Evolutionary conservation across 2,888 invertebrate species (phyloP), one percentile per base, ranked within the genome.

Genomic region (Epinotia brunnichana): DNA sequence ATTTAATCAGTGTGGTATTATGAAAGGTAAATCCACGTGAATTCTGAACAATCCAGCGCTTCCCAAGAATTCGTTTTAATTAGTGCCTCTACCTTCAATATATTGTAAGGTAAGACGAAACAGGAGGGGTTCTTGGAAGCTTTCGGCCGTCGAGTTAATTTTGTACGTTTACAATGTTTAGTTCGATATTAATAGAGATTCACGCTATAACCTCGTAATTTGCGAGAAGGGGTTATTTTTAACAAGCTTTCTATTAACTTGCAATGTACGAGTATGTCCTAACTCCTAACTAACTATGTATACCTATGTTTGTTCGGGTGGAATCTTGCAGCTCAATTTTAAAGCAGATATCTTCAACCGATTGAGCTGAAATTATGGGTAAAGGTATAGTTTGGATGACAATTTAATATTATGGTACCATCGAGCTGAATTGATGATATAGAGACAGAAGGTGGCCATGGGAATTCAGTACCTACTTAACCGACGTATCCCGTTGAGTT

Each of bases 21-120:
- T 57, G 29, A 13, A 67, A 44, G 60, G n/a, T 59, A 54, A 64
- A 41, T 59, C 59, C 21, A 57, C 57, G 17, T 41, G 29, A 41
- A 59, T 70, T 70, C 35, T 44, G 9, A 44, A 39, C 4, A 48
- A 62, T 35, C 54, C 35, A 51, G n/a, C 39, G 53, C 41, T 67
- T 24, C 53, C 51, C 44, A n/a, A 61, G 54, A 56, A 61, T 29
- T 35, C 53, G 54, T 54, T 71, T 60, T 67, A 61, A 71, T 71
- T 71, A 71, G 24, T 29, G 54, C 44, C 41, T 39, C 29, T 13
- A 24, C 19, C 59, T 61, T 61, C 60, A 61, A 44, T 71, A 70
- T 59, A 56, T 39, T 69, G 54, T 61, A 24, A 41, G 48, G 35
- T 57, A 21, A 57, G 35, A n/a, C 15, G 29, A 66, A 56, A 56